Base-by-base conservation (phyloP, 1,140 invertebrate species). In the Papilio aristodemus region DNA sequence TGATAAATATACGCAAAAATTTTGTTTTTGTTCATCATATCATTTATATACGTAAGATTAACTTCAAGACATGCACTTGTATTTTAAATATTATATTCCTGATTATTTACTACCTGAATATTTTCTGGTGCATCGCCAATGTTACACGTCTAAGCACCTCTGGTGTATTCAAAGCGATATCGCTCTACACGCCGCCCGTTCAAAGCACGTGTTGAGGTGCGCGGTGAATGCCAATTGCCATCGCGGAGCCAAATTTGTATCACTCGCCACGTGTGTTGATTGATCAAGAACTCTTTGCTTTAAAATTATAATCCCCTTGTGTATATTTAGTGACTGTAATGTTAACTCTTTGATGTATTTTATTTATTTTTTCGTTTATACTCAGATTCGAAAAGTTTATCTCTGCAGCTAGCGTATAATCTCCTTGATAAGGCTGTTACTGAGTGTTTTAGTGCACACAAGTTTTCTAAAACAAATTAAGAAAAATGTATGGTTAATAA, bases 171-270 rank as follows among this genome's bases (percentile, higher is more conserved):
- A 22, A 50, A 50, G 19, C 43, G 17, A 50, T 50, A 50, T 50
- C 46, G 46, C 9, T 50, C 22, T 46, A 19, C 41, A 50, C 17
- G 19, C 19, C 46, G 46, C 46, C 46, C 46, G 46, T 50, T 50
- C 46, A 22, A 50, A 50, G 46, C 46, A 50, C 17, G 46, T 50
- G 46, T 50, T 50, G 46, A 50, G 17, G 46, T 50, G 46, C 19
- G 19, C 46, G 10, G 46, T 11, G 46, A 50, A 50, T 50, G 46
- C 46, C 46, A 50, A 22, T 8, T 50, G 46, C 46, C 46, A 50
- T 50, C 46, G 46, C 46, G 10, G 19, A 3, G 46, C 46, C 46
- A 50, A 50, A 50, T 46, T 46, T 46, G 19, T 50, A 50, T 50
- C 46, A 50, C 19, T 43, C 41, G 14, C n/a, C 41, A 50, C 46